phyloP scores from a whole-genome alignment of 2,113 vertebrate species.

The Sula dactylatra region DNA sequence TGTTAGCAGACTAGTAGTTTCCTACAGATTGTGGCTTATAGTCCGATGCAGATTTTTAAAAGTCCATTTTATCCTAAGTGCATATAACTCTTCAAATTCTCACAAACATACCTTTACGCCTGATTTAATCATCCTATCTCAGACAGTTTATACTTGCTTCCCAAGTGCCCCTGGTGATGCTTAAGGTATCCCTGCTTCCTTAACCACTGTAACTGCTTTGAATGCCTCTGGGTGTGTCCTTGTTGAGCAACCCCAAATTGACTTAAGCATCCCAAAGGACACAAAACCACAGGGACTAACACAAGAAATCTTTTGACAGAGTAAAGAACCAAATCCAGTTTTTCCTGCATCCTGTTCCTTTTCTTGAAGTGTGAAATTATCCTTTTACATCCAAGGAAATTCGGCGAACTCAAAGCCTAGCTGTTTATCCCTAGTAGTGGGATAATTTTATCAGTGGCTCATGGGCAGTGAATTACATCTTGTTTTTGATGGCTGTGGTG shows the following conservation, averaged over 20 bases:
- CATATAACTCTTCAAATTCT: neutral
- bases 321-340: neutral
- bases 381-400: constrained; percentile 34
- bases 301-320: neutral
- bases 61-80: neutral
- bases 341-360: constrained; percentile 6
- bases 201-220: neutral
- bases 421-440: neutral
- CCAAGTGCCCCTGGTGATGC: neutral
- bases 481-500: constrained; percentile 2
- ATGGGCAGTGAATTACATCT: neutral
- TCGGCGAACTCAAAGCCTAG: neutral
- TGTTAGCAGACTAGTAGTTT: neutral
- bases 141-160: neutral
- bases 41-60: neutral
- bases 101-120: neutral
- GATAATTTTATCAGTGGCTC: neutral
- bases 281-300: neutral
- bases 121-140: neutral
- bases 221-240: neutral
- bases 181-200: neutral
- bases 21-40: neutral
- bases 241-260: neutral
- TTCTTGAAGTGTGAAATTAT: constrained; percentile 19
- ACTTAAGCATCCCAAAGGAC: neutral